Conservation (phyloP, 2,797 vertebrate species). For the Semotilus atromaculatus region DNA sequence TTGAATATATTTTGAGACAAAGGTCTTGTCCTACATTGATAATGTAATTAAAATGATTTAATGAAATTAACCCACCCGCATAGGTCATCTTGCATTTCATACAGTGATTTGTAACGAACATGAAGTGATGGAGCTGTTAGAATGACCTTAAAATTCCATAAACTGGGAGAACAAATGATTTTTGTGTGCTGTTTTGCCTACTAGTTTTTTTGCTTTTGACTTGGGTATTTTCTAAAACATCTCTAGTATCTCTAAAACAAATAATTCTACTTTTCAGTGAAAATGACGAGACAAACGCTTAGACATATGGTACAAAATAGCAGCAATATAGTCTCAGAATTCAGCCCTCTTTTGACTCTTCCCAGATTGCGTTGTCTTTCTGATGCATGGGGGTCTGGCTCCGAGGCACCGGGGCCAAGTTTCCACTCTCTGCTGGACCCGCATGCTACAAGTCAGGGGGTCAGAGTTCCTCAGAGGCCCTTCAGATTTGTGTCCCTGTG, state of each 20-base stretch:
- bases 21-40: too few species aligned
- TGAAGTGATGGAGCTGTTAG: too few species aligned
- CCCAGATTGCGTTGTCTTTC: conserved; percentile 48
- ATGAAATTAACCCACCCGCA: too few species aligned
- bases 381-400: conserved; percentile 16
- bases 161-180: too few species aligned
- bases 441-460: conserved; percentile 51
- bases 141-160: too few species aligned
- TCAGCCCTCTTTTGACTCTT: conserved; percentile 5
- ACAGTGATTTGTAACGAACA: too few species aligned
- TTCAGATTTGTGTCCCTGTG: conserved; percentile 25
- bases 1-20: too few species aligned
- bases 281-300: neutral
- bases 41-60: too few species aligned
- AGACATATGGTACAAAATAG: neutral
- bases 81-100: too few species aligned
- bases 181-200: neutral
- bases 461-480: conserved; percentile 52
- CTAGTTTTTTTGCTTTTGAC: neutral
- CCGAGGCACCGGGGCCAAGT: conserved; percentile 45
- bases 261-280: neutral
- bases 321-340: neutral
- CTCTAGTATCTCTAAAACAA: neutral
- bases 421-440: conserved; percentile 50
- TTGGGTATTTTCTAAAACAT: neutral